Base-by-base conservation (phyloP, 1,140 invertebrate genomes). In the Microplitis mediator region DNA sequence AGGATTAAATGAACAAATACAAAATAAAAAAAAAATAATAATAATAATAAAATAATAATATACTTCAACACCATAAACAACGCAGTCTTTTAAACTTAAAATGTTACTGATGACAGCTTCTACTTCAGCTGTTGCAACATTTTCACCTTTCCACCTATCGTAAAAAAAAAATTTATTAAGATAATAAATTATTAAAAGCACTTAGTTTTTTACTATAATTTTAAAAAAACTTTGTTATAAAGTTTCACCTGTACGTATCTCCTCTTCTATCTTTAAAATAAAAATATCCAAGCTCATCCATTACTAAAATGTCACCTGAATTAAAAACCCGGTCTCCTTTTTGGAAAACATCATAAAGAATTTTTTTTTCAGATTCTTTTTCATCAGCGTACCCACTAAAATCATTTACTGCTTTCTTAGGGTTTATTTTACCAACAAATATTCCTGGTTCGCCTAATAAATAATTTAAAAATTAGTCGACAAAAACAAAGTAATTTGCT, bases 191-290 rank as follows among this genome's bases (percentile, higher is more conserved):
- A 45, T 45, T 45, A 45, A 45, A 45, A 45, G 4, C 39, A 9
- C 11, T 6, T 6, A 45, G 23, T 8, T 32, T 13, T 32, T 61
- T 32, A 14, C 6, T 32, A 4, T 2, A 61, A 36, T 16, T 39
- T 72, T n/a, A 14, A 35, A 76, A 73, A 36, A 1, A 4, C 4
- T 67, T 56, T 64, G 74, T 69, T 82, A 84, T 23, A n/a, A n/a
- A n/a, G n/a, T n/a, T n/a, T n/a, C n/a, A 91, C 89, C 95, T 91
- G 83, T 95, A 99, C 0, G 97, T 99, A 82, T 99, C 97, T 9
- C 97, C 97, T 14, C 95, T 97, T 76, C 98, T 91, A 82, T 99
- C 97, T 77, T 93, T 95, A 85, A 99, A 99, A 84, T 96, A 99
- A 79, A 96, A 94, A 84, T 97, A 98, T 4, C 97, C 97, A 51